Conservation (phyloP, 2,797 vertebrate species). For the Arctocebus calabarensis region DNA sequence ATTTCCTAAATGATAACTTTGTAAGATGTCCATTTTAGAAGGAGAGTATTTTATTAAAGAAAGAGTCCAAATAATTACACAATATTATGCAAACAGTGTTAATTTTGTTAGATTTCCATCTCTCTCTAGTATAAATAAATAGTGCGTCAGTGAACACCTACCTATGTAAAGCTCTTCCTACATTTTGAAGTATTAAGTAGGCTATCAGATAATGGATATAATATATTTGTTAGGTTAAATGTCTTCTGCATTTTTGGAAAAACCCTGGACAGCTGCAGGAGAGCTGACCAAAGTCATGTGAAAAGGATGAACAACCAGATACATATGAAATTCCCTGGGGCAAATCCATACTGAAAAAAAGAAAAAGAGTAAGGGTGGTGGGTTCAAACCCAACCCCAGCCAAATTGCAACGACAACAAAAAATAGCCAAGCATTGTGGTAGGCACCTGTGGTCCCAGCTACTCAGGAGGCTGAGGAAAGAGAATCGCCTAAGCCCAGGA, state of each 20-base stretch:
- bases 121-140: neutral
- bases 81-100: neutral
- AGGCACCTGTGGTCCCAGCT: too few relatives aligned
- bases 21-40: neutral
- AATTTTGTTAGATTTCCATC: neutral
- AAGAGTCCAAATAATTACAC: neutral
- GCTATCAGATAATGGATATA: neutral
- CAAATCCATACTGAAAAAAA: neutral
- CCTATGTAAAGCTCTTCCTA: neutral
- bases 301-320: neutral
- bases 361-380: too few relatives aligned
- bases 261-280: neutral
- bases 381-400: too few relatives aligned
- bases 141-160: neutral
- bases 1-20: neutral
- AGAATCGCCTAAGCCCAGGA: too few relatives aligned
- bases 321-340: neutral
- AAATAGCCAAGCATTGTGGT: too few relatives aligned
- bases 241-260: slow-evolving; percentile 35
- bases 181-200: slow-evolving; percentile 35
- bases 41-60: neutral
- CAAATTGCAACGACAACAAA: too few relatives aligned
- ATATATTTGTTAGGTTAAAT: slow-evolving; percentile 60
- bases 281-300: neutral
- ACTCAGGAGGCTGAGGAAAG: too few relatives aligned